phyloP scores from a whole-genome alignment of 1,140 invertebrate genomes.

The Drosophila auraria region DNA sequence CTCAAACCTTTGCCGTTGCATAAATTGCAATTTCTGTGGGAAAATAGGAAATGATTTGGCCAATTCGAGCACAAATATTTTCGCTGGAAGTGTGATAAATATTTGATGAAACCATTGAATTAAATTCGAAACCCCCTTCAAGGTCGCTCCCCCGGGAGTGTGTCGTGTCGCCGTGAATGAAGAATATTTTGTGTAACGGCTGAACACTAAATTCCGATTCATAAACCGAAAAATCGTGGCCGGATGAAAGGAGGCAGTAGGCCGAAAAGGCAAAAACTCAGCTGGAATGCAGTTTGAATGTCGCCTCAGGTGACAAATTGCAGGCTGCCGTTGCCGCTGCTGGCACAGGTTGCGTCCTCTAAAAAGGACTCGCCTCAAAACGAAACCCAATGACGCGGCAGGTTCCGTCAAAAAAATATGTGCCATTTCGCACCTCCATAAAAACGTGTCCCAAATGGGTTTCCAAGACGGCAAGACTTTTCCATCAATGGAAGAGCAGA shows the following conservation, averaged over 20 bases:
- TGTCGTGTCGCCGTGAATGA: slow-evolving; percentile 23
- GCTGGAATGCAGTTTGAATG: slow-evolving; percentile 69
- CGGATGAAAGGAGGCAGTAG: slow-evolving; percentile 39
- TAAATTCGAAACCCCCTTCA: slow-evolving; percentile 27
- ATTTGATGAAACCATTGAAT: slow-evolving; percentile 49
- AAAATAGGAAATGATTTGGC: slow-evolving; percentile 71
- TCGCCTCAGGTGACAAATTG: slow-evolving; percentile 82
- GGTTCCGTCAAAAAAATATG: slow-evolving; percentile 68
- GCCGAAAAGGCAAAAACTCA: slow-evolving; percentile 61
- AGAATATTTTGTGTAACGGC: slow-evolving; percentile 56
- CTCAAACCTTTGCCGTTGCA: slow-evolving; percentile 55
- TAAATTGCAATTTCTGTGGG: slow-evolving; percentile 53
- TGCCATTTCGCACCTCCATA: slow-evolving; percentile 81
- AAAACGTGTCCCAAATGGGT: slow-evolving; percentile 65
- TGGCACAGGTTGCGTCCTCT: slow-evolving; percentile 47
- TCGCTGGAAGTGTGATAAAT: slow-evolving; percentile 72
- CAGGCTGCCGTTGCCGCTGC: slow-evolving; percentile 49
- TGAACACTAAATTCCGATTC: slow-evolving; percentile 30
- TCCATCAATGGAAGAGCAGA: slow-evolving; percentile 25
- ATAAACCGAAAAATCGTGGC: slow-evolving; percentile 32
- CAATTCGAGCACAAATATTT: slow-evolving; percentile 64
- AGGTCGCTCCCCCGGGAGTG: slow-evolving; percentile 45
- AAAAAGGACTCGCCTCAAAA: slow-evolving; percentile 23
- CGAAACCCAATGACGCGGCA: slow-evolving; percentile 73
- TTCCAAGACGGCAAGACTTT: slow-evolving; percentile 23